These are phyloP conservation scores for Scophthalmus maximus DNA, from an alignment of 2,113 vertebrate genomes.

Conservation along the genomic window DNA sequence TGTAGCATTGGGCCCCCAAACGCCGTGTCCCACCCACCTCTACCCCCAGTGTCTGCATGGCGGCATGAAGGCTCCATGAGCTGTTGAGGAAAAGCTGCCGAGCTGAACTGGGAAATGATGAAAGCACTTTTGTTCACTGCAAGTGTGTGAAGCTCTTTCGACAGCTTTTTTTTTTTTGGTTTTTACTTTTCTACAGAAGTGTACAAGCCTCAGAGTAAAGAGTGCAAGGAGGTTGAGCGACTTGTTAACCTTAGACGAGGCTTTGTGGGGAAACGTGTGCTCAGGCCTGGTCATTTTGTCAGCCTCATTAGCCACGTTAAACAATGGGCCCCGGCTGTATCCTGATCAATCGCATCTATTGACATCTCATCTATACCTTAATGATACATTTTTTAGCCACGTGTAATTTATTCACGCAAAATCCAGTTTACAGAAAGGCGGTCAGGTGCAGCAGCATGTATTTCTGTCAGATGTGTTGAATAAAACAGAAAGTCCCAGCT, in stretches of 20 bases:
- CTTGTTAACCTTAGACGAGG: slow-evolving; percentile 16
- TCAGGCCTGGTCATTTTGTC: not conserved
- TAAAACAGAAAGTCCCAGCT: not conserved
- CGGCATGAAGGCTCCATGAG: too few species aligned
- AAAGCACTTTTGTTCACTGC: slow-evolving; percentile 34
- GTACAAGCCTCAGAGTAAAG: slow-evolving; percentile 8
- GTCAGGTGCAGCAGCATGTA: too few species aligned
- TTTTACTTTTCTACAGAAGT: slow-evolving; percentile 22
- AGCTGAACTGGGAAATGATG: slow-evolving; percentile 36
- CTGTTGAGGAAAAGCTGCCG: slow-evolving; percentile 27
- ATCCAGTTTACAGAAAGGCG: too few species aligned
- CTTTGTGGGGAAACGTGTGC: not conserved
- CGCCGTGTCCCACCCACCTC: too few species aligned
- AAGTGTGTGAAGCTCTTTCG: slow-evolving; percentile 32
- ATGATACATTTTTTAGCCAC: too few species aligned
- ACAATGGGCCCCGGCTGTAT: too few species aligned
- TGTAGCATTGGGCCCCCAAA: not conserved
- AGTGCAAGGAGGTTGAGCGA: not conserved
- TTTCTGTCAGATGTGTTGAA: not conserved
- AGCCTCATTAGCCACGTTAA: too few species aligned
- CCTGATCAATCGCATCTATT: too few species aligned
- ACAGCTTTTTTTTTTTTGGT: too few species aligned
- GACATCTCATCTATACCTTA: too few species aligned
- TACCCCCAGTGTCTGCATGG: too few species aligned
- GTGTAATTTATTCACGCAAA: too few species aligned